Evolutionary conservation across 2,797 vertebrate genomes (phyloP).

Genomic region (Delichon dasypus): DNA sequence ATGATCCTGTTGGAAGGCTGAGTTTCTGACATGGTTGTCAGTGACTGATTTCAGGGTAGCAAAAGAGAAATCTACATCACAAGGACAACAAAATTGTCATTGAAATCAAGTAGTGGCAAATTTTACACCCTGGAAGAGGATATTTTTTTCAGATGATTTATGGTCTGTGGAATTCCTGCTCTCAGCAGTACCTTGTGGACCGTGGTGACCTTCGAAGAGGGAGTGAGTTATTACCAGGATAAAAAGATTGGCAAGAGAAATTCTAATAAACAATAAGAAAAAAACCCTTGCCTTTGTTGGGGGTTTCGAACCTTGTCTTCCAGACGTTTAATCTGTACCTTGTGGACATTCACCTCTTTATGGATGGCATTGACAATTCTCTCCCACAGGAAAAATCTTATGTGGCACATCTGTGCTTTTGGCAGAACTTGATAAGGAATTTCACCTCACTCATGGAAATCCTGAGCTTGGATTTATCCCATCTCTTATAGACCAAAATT

Average conservation of each 20-base stretch:
- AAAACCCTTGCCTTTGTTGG: accelerated
- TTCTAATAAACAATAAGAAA: background rate
- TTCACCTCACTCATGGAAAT: background rate
- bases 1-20: background rate
- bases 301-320: background rate
- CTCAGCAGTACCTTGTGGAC: background rate
- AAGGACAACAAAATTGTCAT: background rate
- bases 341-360: background rate
- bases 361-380: background rate
- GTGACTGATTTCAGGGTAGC: background rate
- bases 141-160: background rate
- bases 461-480: background rate
- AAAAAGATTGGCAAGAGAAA: background rate
- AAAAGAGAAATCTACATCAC: background rate
- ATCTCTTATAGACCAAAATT: background rate
- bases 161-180: background rate
- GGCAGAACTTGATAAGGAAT: background rate
- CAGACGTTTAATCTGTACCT: background rate
- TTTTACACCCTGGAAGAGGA: background rate
- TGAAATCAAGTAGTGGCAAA: background rate
- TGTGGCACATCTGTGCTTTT: background rate
- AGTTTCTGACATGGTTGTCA: background rate
- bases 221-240: background rate
- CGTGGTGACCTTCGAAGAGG: background rate
- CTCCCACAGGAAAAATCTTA: background rate